A percentile compares a stretch with the other conserved stretches of the same genome.
These are phyloP conservation scores for Chymomyza caudatula DNA, from an alignment of 2,888 invertebrate genomes.

Conservation along the genomic window DNA sequence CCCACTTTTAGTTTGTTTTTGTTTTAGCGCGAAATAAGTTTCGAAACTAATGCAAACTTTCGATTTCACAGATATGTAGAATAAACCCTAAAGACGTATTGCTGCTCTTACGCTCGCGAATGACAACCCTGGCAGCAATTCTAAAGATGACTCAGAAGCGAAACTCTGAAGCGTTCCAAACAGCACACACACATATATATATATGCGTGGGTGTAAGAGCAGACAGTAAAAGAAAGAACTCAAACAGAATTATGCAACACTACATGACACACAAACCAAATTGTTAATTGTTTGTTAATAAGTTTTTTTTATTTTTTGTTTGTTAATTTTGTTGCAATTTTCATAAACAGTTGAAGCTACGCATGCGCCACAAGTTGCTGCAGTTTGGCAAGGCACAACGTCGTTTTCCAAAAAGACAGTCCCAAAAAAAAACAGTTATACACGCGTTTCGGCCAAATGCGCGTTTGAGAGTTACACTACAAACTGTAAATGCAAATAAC, in stretches of 20 bases:
- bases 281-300: not conserved
- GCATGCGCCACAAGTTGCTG: not conserved
- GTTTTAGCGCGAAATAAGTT: not conserved
- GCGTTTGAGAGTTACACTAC: not conserved
- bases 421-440: too few species aligned
- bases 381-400: constrained; percentile 13
- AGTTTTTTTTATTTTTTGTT: not conserved
- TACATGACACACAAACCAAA: too few species aligned
- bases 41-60: not conserved
- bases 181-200: not conserved
- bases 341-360: not conserved
- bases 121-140: not conserved
- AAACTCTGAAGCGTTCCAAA: too few species aligned
- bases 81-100: not conserved
- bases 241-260: too few species aligned
- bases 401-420: constrained; percentile 30
- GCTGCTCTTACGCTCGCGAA: not conserved
- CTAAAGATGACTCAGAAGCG: too few species aligned
- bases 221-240: too few species aligned
- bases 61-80: not conserved
- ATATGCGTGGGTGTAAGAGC: too few species aligned
- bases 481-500: not conserved
- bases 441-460: not conserved
- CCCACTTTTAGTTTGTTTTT: not conserved
- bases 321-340: not conserved